These are phyloP conservation scores for Drosophila peninsularis DNA, from an alignment of 2,888 invertebrate genomes.

Conservation along the genomic window DNA sequence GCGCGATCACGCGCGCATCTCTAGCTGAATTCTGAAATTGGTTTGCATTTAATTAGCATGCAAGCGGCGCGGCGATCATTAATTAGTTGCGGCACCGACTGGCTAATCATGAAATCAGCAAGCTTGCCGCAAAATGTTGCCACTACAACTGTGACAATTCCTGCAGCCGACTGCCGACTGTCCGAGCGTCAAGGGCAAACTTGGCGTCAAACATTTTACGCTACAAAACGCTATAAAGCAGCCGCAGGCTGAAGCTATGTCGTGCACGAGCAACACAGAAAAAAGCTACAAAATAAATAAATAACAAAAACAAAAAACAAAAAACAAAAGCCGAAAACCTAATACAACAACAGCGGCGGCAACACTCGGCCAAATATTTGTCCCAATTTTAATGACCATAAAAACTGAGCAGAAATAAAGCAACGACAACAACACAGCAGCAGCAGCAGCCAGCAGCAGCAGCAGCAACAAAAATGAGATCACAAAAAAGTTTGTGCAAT, in stretches of 20 bases:
- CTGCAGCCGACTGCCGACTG: constrained; percentile 32
- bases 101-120: constrained; percentile 61
- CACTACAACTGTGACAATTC: constrained; percentile 38
- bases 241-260: constrained; percentile 53
- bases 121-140: constrained; percentile 63
- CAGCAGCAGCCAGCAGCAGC: not conserved
- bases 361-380: constrained; percentile 74
- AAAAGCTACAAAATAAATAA: constrained; percentile 16
- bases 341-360: constrained; percentile 33
- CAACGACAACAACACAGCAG: constrained; percentile 12
- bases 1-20: constrained; percentile 42
- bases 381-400: constrained; percentile 81
- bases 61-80: constrained; percentile 61
- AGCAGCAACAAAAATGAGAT: constrained; percentile 44
- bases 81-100: constrained; percentile 65
- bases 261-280: constrained; percentile 53
- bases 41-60: constrained; percentile 70
- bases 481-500: constrained; percentile 71
- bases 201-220: constrained; percentile 54
- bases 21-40: constrained; percentile 38
- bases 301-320: constrained; percentile 19
- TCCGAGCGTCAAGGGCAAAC: constrained; percentile 68
- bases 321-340: constrained; percentile 34
- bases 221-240: constrained; percentile 50
- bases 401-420: constrained; percentile 44